Base-by-base conservation (phyloP, 2,113 vertebrate genomes). In the Eudyptes chrysolophus region DNA sequence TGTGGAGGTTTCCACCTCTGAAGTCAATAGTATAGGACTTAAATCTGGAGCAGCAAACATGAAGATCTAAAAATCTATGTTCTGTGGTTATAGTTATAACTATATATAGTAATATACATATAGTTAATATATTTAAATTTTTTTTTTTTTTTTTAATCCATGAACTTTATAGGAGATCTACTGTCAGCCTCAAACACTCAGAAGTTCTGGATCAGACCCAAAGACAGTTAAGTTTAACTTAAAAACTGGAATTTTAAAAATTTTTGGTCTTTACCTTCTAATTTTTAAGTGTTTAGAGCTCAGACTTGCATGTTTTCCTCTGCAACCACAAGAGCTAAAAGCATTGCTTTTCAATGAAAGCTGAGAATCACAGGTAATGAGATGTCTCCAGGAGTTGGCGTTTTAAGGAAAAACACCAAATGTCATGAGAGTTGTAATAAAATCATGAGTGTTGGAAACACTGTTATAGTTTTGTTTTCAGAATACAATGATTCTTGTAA, bases 321-420 rank as follows among this genome's bases (percentile, higher is more conserved):
- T 83, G 44, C 36, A 85, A 25, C 27, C 65, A 52, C 32, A 69
- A 80, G 32, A 91, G 32, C 30, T 60, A 52, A 55, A 86, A 64
- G 8, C 42, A 74, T 58, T 49, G 18, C 16, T 84, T 87, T 87
- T 61, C 60, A 82, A 27, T 79, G 61, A 96, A 91, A 95, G 46
- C 65, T 96, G 84, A 94, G 89, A 89, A 62, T 89, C 65, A n/a
- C 52, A 87, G 66, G 61, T 93, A 88, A 80, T 84, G 71, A 88
- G 46, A 80, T 84, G 54, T 82, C 46, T 90, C 51, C 51, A 86
- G 66, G 14, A 95, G 24, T 0, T 61, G 86, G 40, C 0, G 0
- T 76, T 91, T 71, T 40, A 74, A 88, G 40, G 40, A 66, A 93
- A 84, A 95, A 80, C 52, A 92, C 30, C 69, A 91, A 76, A 82